phyloP scores from a whole-genome alignment of 1,140 invertebrate species.

The Drosophila arizonae region DNA sequence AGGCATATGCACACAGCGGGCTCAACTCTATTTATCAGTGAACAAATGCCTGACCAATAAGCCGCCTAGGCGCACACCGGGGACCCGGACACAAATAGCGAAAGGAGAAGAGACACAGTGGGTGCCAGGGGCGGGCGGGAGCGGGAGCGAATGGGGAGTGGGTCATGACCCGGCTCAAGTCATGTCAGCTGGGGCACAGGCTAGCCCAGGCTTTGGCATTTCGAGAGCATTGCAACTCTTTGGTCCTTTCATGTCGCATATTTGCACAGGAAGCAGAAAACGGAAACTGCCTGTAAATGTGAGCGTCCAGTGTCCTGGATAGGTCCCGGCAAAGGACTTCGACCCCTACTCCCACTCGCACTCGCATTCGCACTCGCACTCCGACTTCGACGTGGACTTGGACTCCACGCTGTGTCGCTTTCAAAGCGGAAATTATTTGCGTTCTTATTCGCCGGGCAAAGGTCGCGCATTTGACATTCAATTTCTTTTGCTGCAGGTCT shows the following conservation, averaged over 20 bases:
- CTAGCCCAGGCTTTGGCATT: conserved; percentile 21
- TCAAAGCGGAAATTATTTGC: conserved; percentile 51
- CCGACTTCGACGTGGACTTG: not conserved
- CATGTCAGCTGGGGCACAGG: conserved; percentile 32
- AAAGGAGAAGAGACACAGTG: not conserved
- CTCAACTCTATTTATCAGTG: conserved; percentile 30
- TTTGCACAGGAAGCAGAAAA: conserved; percentile 47
- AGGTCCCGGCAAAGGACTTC: no score
- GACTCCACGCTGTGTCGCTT: conserved; percentile 32
- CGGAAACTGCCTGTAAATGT: conserved; percentile 24
- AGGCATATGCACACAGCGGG: conserved; percentile 14
- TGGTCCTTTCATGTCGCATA: conserved; percentile 32
- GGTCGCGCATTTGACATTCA: conserved; percentile 26
- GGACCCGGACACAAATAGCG: not conserved
- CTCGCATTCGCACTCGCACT: not conserved
- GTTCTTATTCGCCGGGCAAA: conserved; percentile 42
- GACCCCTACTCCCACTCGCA: not conserved
- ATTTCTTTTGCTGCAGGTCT: conserved; percentile 23
- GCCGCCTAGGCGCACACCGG: conserved; percentile 40
- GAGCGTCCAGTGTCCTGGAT: not conserved
- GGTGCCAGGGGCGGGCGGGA: not conserved
- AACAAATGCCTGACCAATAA: conserved; percentile 51
- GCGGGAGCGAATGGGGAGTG: not conserved
- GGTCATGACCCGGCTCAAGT: conserved; percentile 28
- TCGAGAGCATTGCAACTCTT: conserved; percentile 38